phyloP scores from a whole-genome alignment of 2,888 invertebrate genomes.

The Rhagophthalmus giganteus region DNA sequence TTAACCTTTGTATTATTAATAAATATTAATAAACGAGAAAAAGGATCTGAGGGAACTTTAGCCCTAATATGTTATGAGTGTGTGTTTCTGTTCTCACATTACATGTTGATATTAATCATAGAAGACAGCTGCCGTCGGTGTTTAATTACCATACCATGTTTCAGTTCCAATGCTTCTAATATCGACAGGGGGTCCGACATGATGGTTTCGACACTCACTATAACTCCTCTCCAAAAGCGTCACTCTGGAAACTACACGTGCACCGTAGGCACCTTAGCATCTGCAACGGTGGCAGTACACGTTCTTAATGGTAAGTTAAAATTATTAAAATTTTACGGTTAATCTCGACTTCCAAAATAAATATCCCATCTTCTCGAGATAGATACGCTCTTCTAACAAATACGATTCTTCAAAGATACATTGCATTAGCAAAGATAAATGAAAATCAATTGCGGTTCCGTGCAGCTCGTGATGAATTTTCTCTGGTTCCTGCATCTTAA shows the following conservation, averaged over 20 bases:
- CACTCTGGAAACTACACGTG: constrained; percentile 67
- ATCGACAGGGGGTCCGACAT: constrained; percentile 50
- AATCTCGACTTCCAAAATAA: constrained; percentile 44
- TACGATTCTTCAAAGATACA: constrained; percentile 33
- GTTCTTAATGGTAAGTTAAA: constrained; percentile 62
- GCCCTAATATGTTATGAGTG: too few species aligned
- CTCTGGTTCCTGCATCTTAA: too few species aligned
- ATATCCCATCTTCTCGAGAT: too few species aligned
- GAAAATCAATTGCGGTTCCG: constrained; percentile 37
- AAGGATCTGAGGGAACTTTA: too few species aligned
- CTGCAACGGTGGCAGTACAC: constrained; percentile 63
- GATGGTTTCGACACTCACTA: constrained; percentile 58
- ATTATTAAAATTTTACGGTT: constrained; percentile 45
- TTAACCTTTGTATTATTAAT: too few species aligned
- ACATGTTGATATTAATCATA: constrained; percentile 19
- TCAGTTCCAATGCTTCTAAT: constrained; percentile 55
- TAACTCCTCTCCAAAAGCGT: constrained; percentile 60
- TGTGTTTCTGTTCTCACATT: constrained; percentile 16
- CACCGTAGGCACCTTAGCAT: constrained; percentile 55
- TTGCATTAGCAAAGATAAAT: constrained; percentile 39
- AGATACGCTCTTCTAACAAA: too few species aligned
- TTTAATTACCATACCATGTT: constrained; percentile 26
- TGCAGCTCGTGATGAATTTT: constrained; percentile 21
- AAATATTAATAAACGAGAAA: too few species aligned
- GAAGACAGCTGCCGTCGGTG: constrained; percentile 14